Evolutionary conservation across 2,888 invertebrate species (phyloP).

Genomic region (Spodoptera picta): DNA sequence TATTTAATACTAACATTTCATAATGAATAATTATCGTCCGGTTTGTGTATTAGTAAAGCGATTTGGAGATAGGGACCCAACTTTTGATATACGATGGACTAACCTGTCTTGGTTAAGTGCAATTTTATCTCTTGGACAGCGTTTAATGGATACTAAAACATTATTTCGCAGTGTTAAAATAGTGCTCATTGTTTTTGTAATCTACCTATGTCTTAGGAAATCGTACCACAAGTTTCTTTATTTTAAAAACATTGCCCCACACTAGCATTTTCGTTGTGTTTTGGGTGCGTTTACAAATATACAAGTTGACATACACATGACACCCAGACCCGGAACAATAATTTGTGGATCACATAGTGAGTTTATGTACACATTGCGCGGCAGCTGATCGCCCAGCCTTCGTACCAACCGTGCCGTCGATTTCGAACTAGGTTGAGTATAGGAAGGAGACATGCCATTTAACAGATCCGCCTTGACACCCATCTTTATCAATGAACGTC

Average conservation of each 20-base stretch:
- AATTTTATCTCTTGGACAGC: conserved; percentile 19
- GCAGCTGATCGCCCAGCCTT: too few relatives aligned
- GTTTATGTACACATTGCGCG: too few relatives aligned
- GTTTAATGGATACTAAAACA: conserved; percentile 16
- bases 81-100: conserved; percentile 23
- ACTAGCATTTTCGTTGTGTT: too few relatives aligned
- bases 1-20: conserved; percentile 36
- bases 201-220: background rate
- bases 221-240: too few relatives aligned
- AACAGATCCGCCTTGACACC: conserved; percentile 32
- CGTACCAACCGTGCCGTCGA: too few relatives aligned
- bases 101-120: conserved; percentile 25
- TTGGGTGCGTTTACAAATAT: too few relatives aligned
- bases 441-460: background rate
- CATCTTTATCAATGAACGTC: conserved; percentile 1
- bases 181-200: background rate
- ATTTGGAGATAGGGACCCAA: conserved; percentile 29
- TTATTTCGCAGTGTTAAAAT: background rate
- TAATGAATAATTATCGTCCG: conserved; percentile 32
- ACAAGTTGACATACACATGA: too few relatives aligned
- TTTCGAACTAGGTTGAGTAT: too few relatives aligned
- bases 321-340: too few relatives aligned
- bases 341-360: too few relatives aligned
- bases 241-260: too few relatives aligned
- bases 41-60: conserved; percentile 15